Evolutionary conservation across 2,888 invertebrate genomes (phyloP).

Genomic region (Melanophora roralis): DNA sequence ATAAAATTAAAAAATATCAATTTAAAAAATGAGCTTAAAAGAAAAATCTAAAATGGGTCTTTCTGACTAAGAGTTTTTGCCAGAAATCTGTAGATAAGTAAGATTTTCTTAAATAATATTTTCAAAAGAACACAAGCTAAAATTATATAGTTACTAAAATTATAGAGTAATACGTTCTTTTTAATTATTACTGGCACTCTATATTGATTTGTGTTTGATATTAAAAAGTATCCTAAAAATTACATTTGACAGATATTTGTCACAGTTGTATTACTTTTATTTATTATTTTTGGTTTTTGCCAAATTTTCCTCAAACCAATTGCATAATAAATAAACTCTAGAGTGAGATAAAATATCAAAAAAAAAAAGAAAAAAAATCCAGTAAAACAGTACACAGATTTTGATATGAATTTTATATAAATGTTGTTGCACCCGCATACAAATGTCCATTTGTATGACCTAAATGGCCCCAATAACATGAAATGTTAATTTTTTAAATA

Average conservation of each 20-base stretch:
- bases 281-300: background rate
- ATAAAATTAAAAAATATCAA: too few relatives aligned
- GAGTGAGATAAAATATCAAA: background rate
- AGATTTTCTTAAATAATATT: too few relatives aligned
- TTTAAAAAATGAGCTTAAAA: too few relatives aligned
- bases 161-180: too few relatives aligned
- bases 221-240: background rate
- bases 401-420: slow-evolving; percentile 28
- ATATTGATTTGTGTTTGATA: too few relatives aligned
- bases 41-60: too few relatives aligned
- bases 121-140: too few relatives aligned
- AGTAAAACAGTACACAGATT: background rate
- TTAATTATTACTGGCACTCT: too few relatives aligned
- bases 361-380: background rate
- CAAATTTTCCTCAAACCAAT: background rate
- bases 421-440: slow-evolving; percentile 18
- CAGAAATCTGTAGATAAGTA: too few relatives aligned
- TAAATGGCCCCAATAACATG: slow-evolving; percentile 46
- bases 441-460: slow-evolving; percentile 42
- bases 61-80: too few relatives aligned
- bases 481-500: slow-evolving; percentile 57
- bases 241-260: background rate
- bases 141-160: too few relatives aligned
- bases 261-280: background rate
- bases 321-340: slow-evolving; percentile 25